These are phyloP conservation scores for Augochlorella aurata DNA, from an alignment of 2,888 invertebrate species.

Conservation along the genomic window DNA sequence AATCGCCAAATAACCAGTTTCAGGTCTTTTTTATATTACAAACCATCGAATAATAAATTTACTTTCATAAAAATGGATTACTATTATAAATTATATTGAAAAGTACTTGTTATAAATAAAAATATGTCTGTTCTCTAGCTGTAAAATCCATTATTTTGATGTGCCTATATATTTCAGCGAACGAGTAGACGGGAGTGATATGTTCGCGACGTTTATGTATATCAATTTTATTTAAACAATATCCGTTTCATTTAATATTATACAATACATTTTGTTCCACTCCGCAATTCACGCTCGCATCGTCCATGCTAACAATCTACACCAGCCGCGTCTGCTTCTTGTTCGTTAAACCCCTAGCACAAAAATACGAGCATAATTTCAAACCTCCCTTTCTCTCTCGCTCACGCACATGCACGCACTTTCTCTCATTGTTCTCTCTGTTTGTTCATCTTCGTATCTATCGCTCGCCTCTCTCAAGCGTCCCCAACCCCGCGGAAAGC, in stretches of 20 bases:
- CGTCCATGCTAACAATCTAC: conserved; percentile 64
- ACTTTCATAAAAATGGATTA: no score
- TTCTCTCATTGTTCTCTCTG: not conserved
- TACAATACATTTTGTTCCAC: conserved; percentile 76
- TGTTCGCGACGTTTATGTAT: conserved; percentile 61
- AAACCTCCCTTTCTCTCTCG: conserved; percentile 45
- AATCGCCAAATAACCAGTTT: no score
- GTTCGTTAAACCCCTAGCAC: conserved; percentile 71
- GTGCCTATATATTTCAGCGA: no score
- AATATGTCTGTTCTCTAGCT: no score
- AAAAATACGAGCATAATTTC: conserved; percentile 76
- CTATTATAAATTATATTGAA: no score
- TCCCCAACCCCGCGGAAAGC: conserved; percentile 39
- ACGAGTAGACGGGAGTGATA: not conserved
- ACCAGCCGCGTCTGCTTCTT: conserved; percentile 20
- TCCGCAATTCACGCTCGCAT: conserved; percentile 61
- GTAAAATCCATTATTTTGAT: no score
- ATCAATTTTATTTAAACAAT: conserved; percentile 81
- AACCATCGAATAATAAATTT: no score
- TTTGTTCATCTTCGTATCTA: conserved; percentile 18
- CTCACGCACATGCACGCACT: conserved; percentile 28
- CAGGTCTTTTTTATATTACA: no score
- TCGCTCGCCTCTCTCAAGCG: conserved; percentile 54
- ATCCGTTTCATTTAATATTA: conserved; percentile 77
- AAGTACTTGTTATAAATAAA: no score